Evolutionary conservation across 2,797 vertebrate species (phyloP), one percentile per base, ranked within the genome.

Genomic region (Trichosurus vulpecula): DNA sequence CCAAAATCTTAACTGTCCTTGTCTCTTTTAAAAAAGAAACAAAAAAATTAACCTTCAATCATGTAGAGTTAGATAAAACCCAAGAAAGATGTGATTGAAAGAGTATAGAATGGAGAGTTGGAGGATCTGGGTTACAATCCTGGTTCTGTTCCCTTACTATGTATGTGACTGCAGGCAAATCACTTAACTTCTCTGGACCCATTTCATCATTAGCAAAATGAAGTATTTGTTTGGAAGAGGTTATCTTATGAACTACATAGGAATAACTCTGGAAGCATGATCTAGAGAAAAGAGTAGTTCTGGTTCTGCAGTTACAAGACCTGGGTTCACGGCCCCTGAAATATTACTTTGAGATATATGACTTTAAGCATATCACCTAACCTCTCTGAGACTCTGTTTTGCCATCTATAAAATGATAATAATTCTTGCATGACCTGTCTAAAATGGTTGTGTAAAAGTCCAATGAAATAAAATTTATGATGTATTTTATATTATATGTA

Each of bases 331-430:
- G 6, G 22, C 22, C 16, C 66, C 19, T 66, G 6, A 22, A 81
- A 81, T 47, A 22, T 8, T 74, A 74, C n/a, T 74, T 74, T 41
- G 66, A 41, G 74, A 74, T 93, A 13, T 74, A 93, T 93, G 90
- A 52, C 19, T 92, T 96, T 92, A 87, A 92, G 51, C 31, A 92
- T 57, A 12, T 92, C 74, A 41, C 54, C 95, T 51, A 35, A 31
- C 66, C 6, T 56, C 35, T 90, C 56, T 90, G 2, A 52, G 57
- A 6, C 8, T 94, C n/a, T 56, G 8, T 93, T 93, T 31, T 41
- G 16, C 81, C 54, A 12, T 95, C n/a, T 95, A 53, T 90, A 87
- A 90, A 92, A 81, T 41, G 66, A 31, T 55, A 92, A 87, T 90
- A 55, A 27, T 0, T 58, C n/a, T 27, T 93, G 92, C 12, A 52